Evolutionary conservation across 2,888 invertebrate genomes (phyloP).

Genomic region (Phalera bucephala): DNA sequence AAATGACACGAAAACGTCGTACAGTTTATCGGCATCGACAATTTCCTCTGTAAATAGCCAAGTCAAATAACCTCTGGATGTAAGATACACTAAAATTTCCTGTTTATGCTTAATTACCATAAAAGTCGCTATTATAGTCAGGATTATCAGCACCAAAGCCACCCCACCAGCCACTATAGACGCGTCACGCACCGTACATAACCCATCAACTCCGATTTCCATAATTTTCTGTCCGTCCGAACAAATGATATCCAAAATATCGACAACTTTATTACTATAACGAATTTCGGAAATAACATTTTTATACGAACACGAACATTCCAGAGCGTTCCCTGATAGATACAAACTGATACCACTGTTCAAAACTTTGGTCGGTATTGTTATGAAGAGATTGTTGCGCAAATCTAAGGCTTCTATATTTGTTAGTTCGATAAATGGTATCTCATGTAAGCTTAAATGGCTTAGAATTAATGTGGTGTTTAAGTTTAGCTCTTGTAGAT

Average conservation of each 20-base stretch:
- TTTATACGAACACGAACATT: conserved; percentile 14
- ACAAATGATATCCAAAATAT: background rate
- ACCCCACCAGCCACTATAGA: conserved; percentile 10
- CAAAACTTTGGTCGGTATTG: conserved; percentile 13
- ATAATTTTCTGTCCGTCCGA: background rate
- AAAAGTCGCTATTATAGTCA: conserved; percentile 4
- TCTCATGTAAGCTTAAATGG: too few relatives aligned
- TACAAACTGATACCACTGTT: conserved; percentile 7
- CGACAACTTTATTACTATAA: background rate
- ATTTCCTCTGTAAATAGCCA: conserved; percentile 20
- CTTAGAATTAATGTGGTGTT: too few relatives aligned
- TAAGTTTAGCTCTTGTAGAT: too few relatives aligned
- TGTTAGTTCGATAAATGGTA: too few relatives aligned
- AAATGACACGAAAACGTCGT: conserved; percentile 92
- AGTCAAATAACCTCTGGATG: conserved; percentile 15
- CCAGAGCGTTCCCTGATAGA: conserved; percentile 14
- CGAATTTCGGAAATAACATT: conserved; percentile 2
- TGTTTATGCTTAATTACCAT: conserved; percentile 26
- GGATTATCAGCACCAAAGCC: conserved; percentile 12
- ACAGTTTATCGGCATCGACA: conserved; percentile 52
- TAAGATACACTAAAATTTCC: conserved; percentile 29
- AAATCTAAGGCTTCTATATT: conserved; percentile 13
- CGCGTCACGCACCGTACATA: conserved; percentile 34
- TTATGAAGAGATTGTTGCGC: conserved; percentile 9
- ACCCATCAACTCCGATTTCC: conserved; percentile 9